A percentile compares a stretch with the other conserved stretches of the same genome.
Evolutionary conservation across 2,113 vertebrate genomes (phyloP).

Genomic region (Guaruba guarouba): DNA sequence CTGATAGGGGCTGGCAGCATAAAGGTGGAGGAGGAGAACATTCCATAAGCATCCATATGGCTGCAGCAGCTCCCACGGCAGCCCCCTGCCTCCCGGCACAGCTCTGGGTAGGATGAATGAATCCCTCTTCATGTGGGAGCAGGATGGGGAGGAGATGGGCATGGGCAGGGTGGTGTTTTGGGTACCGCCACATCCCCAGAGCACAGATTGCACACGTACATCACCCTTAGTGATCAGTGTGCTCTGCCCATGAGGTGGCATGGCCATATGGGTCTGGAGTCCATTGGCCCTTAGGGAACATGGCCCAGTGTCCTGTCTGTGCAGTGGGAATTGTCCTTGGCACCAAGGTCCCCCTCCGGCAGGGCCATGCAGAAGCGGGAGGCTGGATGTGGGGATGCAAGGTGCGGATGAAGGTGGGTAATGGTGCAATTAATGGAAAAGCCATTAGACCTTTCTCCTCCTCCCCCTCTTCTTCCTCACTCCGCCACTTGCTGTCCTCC

Average conservation of each 20-base stretch:
- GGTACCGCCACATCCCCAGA: fast-evolving
- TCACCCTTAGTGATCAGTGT: fast-evolving
- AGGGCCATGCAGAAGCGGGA: neutral
- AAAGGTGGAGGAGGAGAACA: neutral
- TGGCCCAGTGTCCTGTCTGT: neutral
- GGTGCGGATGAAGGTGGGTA: slow-evolving; percentile 65
- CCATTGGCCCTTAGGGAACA: neutral
- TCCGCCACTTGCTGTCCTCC: slow-evolving; percentile 49
- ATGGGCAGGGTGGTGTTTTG: neutral
- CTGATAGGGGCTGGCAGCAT: neutral
- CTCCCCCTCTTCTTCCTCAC: slow-evolving; percentile 67
- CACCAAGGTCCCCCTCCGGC: neutral
- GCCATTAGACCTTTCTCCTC: slow-evolving; percentile 71
- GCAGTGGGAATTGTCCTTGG: neutral
- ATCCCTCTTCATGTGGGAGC: fast-evolving
- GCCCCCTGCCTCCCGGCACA: fast-evolving
- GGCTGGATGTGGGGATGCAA: slow-evolving; percentile 27
- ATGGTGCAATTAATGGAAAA: slow-evolving; percentile 78
- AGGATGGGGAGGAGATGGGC: neutral
- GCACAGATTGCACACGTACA: neutral
- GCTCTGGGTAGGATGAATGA: neutral
- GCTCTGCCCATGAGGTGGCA: neutral
- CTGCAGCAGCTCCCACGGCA: fast-evolving
- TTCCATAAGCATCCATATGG: neutral
- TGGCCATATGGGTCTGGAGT: neutral